phyloP scores from a whole-genome alignment of 2,888 invertebrate genomes.

The Rotaria magnacalcarata region DNA sequence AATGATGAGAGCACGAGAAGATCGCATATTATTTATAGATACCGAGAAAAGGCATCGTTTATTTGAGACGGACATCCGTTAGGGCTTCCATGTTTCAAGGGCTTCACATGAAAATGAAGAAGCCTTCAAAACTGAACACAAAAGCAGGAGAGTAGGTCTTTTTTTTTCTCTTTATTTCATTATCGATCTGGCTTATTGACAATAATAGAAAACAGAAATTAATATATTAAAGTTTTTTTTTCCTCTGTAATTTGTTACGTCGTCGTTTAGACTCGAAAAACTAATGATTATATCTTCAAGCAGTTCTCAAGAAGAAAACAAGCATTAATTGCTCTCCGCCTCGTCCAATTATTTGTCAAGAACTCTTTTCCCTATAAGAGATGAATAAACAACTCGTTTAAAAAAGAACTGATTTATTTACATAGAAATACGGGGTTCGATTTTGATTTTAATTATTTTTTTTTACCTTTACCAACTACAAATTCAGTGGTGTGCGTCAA shows the following conservation, averaged over 20 bases:
- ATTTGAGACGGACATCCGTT: constrained; percentile 25
- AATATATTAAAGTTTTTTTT: too few species aligned
- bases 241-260: background rate
- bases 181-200: background rate
- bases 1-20: background rate
- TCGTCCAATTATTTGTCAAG: background rate
- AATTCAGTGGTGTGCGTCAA: background rate
- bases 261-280: background rate
- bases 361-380: background rate
- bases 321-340: background rate
- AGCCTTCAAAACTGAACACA: background rate
- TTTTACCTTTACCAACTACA: background rate
- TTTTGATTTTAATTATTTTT: background rate
- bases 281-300: background rate
- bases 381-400: background rate
- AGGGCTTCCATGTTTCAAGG: background rate
- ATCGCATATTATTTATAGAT: background rate
- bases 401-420: background rate
- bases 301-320: background rate
- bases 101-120: background rate
- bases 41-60: background rate
- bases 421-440: background rate
- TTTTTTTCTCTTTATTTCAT: background rate
- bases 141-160: background rate
- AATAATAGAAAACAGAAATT: background rate